A percentile compares a stretch with the other conserved stretches of the same genome.
These are phyloP conservation scores for Pycnonotus jocosus DNA, from an alignment of 2,113 vertebrate species.

Conservation along the genomic window DNA sequence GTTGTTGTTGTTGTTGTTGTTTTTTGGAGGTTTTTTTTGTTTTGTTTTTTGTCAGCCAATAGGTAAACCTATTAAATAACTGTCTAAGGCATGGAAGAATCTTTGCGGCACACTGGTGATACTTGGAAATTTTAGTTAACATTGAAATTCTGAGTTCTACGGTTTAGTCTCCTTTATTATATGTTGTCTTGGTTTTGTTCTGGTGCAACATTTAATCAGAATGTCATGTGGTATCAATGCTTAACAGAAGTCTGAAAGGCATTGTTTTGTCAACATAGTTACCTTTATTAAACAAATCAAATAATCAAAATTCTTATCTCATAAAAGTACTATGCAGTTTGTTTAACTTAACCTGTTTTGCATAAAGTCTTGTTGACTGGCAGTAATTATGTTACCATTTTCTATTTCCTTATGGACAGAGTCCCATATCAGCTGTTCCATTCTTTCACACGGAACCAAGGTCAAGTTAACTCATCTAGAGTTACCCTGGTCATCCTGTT, in stretches of 20 bases:
- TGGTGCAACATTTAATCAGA: not conserved
- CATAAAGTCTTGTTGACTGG: not conserved
- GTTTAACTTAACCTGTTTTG: constrained; percentile 26
- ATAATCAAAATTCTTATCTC: constrained; percentile 9
- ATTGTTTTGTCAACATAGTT: constrained; percentile 20
- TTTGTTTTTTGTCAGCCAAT: not conserved
- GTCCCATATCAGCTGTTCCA: constrained; percentile 1
- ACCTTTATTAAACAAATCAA: constrained; percentile 28
- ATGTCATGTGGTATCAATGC: not conserved
- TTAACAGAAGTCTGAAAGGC: not conserved
- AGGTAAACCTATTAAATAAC: not conserved
- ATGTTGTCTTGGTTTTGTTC: not conserved
- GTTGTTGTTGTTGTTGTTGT: no score
- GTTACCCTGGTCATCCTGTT: constrained; percentile 25
- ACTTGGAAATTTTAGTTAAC: not conserved
- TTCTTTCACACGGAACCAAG: constrained; percentile 15
- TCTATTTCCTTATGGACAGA: constrained; percentile 6
- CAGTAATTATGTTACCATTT: constrained; percentile 11
- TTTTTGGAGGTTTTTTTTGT: no score
- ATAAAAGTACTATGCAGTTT: not conserved
- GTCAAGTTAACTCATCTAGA: constrained; percentile 11
- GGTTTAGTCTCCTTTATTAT: not conserved
- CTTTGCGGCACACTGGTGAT: not conserved
- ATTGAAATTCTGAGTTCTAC: not conserved
- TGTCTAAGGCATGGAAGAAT: not conserved